Evolutionary conservation across 2,888 invertebrate genomes (phyloP), one percentile per base, ranked within the genome.

Genomic region (Julus scandinavius): DNA sequence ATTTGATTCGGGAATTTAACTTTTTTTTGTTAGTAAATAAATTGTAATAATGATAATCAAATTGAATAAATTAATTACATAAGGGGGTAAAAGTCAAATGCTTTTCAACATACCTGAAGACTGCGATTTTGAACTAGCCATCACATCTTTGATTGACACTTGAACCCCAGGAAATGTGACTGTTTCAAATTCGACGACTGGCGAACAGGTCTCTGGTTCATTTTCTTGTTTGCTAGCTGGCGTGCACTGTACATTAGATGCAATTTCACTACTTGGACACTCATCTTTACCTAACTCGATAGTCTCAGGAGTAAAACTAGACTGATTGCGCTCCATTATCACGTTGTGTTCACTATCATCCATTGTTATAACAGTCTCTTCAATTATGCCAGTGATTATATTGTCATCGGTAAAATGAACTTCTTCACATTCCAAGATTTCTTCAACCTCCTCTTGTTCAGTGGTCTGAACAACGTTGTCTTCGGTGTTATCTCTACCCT

Each of bases 391-490:
- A 17, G 88, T 80, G 29, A 49, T 49, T n/a, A 87, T 63, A 85
- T 85, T 80, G 49, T 85, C 88, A 49, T 85, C 88, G 58, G 41
- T 63, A 49, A 88, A 85, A 41, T 50, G 85, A 17, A 58, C 85
- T 87, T 87, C 88, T 40, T 85, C 87, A 63, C 84, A 84, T 13
- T 49, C 45, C 50, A 84, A n/a, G 29, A 40, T 83, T 40, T 87
- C 85, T 84, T 50, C 54, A 40, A 58, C 83, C 2, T 11, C 50
- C 54, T 58, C 17, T 15, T 38, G 54, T 4, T 54, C 87, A n/a
- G 58, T 29, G n/a, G n/a, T n/a, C n/a, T n/a, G n/a, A 5, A 9
- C 29, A 11, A 11, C 5, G 11, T 1, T 2, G 29, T 85, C 41
- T 41, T 45, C 45, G n/a, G 41, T 15, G 49, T 45, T 7, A 85